Evolutionary conservation across 92 coral and sea anemone genomes (phyloP).

Genomic region (Siderastrea radians): DNA sequence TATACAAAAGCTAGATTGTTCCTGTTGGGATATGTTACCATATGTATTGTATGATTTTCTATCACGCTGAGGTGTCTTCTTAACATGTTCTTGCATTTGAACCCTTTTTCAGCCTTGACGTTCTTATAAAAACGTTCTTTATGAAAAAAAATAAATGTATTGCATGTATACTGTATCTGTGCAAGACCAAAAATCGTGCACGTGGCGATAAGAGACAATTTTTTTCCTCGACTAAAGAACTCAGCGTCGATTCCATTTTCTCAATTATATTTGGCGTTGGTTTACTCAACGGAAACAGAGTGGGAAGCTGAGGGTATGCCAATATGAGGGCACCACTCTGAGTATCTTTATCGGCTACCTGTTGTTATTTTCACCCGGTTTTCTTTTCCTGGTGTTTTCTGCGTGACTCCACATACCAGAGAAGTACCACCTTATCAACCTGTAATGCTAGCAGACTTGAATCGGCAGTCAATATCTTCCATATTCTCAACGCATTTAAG

Average conservation of each 20-base stretch:
- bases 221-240: constrained; percentile 30
- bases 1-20: too few relatives aligned
- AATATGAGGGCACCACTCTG: background rate
- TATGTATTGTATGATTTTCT: too few relatives aligned
- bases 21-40: too few relatives aligned
- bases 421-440: constrained; percentile 15
- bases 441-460: constrained; percentile 1
- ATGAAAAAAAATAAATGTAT: too few relatives aligned
- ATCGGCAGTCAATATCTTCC: constrained; percentile 17
- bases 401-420: constrained; percentile 23
- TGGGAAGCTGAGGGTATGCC: constrained; percentile 61
- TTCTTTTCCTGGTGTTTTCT: constrained; percentile 14
- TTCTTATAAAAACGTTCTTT: too few relatives aligned
- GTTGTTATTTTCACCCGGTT: background rate
- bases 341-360: background rate
- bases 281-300: constrained; percentile 48
- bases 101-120: too few relatives aligned
- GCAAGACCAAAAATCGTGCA: too few relatives aligned
- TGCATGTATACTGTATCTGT: too few relatives aligned
- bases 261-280: constrained; percentile 41
- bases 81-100: too few relatives aligned
- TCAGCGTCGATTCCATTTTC: constrained; percentile 28
- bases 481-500: constrained; percentile 9
- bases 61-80: too few relatives aligned
- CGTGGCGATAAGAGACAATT: constrained; percentile 51